Evolutionary conservation across 2,113 vertebrate species (phyloP).

Genomic region (Dromiciops gliroides): DNA sequence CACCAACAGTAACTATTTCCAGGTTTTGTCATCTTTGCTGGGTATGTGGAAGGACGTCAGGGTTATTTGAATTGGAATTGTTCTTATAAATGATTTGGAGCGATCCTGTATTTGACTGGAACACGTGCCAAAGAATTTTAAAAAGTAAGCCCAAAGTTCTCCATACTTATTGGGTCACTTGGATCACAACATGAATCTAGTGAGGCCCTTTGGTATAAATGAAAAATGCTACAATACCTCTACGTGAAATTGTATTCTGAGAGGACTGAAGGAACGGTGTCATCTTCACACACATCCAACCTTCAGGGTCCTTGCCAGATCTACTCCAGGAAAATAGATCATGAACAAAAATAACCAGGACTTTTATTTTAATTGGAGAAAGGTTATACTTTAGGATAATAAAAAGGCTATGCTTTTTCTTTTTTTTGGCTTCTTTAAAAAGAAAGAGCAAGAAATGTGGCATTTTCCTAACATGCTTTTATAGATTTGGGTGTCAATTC

Average conservation of each 20-base stretch:
- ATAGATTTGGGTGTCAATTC: conserved; percentile 17
- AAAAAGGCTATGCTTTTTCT: conserved; percentile 46
- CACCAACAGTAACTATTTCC: background rate
- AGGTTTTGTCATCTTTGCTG: background rate
- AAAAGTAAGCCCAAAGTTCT: conserved; percentile 45
- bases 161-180: conserved; percentile 57
- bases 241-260: conserved; percentile 51
- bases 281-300: background rate
- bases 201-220: conserved; percentile 66
- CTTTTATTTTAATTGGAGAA: conserved; percentile 66
- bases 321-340: conserved; percentile 61
- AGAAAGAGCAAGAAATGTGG: background rate
- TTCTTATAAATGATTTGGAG: background rate
- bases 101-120: background rate
- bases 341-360: conserved; percentile 50
- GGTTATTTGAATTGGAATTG: background rate
- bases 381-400: conserved; percentile 73
- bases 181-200: conserved; percentile 62
- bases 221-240: conserved; percentile 60
- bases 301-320: conserved; percentile 24
- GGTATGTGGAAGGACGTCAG: background rate
- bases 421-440: conserved; percentile 59
- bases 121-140: background rate
- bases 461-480: conserved; percentile 42
- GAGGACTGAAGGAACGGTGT: too few species aligned